A percentile compares a stretch with the other conserved stretches of the same genome.
Conservation (phyloP, 2,113 vertebrate genomes). For the Mustelus asterias region DNA sequence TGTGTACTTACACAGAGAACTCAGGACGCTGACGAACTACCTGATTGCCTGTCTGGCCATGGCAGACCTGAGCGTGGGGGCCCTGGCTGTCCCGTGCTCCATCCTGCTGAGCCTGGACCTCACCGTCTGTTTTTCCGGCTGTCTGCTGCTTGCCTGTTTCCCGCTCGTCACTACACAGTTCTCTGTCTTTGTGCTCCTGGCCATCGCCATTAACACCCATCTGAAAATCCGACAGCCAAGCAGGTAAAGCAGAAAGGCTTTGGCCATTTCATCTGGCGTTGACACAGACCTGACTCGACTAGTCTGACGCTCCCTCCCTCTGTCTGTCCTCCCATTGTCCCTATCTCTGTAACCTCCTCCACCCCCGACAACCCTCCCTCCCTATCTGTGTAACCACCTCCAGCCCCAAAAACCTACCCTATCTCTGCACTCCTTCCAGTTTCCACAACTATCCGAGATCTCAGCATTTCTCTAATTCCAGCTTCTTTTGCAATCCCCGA, state of each 20-base stretch:
- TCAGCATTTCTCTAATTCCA: too few species aligned
- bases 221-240: constrained; percentile 50
- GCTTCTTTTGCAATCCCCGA: too few species aligned
- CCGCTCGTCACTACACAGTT: constrained; percentile 65
- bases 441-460: too few species aligned
- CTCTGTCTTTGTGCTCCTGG: constrained; percentile 62
- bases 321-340: too few species aligned
- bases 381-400: too few species aligned
- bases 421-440: too few species aligned
- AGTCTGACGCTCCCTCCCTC: too few species aligned
- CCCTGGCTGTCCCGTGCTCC: constrained; percentile 52
- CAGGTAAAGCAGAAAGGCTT: constrained; percentile 46
- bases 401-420: too few species aligned
- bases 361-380: too few species aligned
- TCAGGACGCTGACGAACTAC: constrained; percentile 45
- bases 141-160: constrained; percentile 60
- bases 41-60: constrained; percentile 59
- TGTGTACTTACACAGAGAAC: constrained; percentile 40
- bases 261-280: too few species aligned
- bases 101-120: constrained; percentile 59
- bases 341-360: too few species aligned
- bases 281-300: too few species aligned
- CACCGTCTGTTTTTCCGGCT: constrained; percentile 61
- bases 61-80: constrained; percentile 56
- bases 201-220: constrained; percentile 59